Conservation (phyloP, 2,113 vertebrate species). For the Megaceryle torquata region DNA sequence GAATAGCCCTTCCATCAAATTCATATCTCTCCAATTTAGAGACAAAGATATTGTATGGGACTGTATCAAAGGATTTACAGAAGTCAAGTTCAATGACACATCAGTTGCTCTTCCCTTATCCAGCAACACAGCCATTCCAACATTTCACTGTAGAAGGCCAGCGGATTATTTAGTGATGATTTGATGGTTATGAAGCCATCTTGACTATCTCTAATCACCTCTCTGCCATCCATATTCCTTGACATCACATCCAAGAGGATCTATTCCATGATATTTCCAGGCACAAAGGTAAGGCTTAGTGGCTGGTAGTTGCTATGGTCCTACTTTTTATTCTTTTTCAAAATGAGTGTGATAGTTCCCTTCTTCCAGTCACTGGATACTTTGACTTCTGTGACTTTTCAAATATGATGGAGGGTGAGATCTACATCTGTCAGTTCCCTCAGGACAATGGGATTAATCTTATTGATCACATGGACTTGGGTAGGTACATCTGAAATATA, state of each 20-base stretch:
- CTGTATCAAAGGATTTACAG: background rate
- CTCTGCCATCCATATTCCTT: background rate
- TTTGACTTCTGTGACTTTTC: background rate
- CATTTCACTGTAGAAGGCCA: background rate
- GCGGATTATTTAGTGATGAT: background rate
- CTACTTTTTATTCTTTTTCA: background rate
- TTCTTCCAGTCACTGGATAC: background rate
- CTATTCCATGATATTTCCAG: background rate
- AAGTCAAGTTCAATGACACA: background rate
- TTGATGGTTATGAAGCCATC: rapidly evolving
- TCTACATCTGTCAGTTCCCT: background rate
- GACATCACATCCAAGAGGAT: background rate
- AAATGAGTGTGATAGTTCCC: background rate
- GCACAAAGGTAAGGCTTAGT: background rate
- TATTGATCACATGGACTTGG: background rate
- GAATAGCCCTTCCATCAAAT: background rate
- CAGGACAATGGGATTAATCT: background rate
- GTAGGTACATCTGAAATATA: background rate
- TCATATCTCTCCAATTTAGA: background rate
- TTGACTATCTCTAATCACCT: background rate
- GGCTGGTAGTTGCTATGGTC: background rate
- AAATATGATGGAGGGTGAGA: background rate
- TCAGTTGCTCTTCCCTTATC: background rate
- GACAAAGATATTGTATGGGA: background rate
- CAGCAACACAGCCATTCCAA: background rate